phyloP scores from a whole-genome alignment of 2,888 invertebrate species.

The Bugulina stolonifera region DNA sequence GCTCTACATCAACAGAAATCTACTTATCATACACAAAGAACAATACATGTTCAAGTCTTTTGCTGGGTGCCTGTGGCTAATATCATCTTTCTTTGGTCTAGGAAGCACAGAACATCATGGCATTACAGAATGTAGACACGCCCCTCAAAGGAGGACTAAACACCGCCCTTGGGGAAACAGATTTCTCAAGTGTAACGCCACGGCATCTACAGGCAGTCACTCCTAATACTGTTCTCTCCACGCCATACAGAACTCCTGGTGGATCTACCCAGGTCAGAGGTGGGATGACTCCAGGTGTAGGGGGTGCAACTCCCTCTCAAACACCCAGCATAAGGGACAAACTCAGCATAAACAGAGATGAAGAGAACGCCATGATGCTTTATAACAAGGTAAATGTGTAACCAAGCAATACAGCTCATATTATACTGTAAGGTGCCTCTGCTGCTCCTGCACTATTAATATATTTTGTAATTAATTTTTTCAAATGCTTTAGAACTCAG shows the following conservation, averaged over 20 bases:
- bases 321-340: constrained; percentile 64
- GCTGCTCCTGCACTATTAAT: too few species aligned
- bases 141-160: constrained; percentile 92
- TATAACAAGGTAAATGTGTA: constrained; percentile 15
- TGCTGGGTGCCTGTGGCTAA: too few species aligned
- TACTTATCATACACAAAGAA: too few species aligned
- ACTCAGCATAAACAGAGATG: constrained; percentile 87
- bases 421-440: too few species aligned
- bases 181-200: constrained; percentile 79
- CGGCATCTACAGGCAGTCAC: constrained; percentile 57
- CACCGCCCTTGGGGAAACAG: constrained; percentile 77
- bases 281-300: constrained; percentile 40
- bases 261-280: constrained; percentile 37
- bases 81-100: constrained; percentile 57
- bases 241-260: constrained; percentile 50
- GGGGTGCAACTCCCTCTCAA: constrained; percentile 24
- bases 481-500: too few species aligned
- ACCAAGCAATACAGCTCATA: too few species aligned
- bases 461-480: too few species aligned
- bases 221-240: constrained; percentile 50
- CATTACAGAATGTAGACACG: constrained; percentile 92
- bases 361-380: constrained; percentile 51
- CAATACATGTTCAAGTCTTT: too few species aligned
- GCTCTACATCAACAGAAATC: too few species aligned
- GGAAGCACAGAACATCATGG: constrained; percentile 98